These are phyloP conservation scores for Agrilus cyanescens DNA, from an alignment of 2,888 invertebrate species.

Conservation along the genomic window DNA sequence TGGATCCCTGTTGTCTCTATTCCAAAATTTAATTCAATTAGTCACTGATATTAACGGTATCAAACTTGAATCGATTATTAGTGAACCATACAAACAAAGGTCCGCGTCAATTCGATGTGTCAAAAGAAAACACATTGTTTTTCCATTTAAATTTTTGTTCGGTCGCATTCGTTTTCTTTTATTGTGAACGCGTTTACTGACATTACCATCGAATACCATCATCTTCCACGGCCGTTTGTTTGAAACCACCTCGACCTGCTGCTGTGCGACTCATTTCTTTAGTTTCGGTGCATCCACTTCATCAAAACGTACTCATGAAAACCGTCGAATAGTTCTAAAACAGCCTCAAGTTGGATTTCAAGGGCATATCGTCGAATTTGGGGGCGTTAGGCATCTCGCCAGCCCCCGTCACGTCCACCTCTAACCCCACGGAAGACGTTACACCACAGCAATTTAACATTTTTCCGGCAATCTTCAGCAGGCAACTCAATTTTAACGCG, in stretches of 20 bases:
- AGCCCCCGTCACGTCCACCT: conserved; percentile 36
- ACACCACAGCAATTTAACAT: conserved; percentile 78
- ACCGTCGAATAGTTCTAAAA: conserved; percentile 6
- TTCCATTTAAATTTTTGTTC: too few species aligned
- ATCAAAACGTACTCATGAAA: not conserved
- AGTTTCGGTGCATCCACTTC: not conserved
- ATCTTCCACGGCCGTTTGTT: too few species aligned
- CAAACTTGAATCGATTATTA: conserved; percentile 34
- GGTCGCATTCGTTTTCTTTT: too few species aligned
- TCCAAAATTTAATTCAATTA: conserved; percentile 38
- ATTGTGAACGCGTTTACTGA: too few species aligned
- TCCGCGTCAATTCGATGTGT: too few species aligned
- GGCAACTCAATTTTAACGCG: conserved; percentile 71
- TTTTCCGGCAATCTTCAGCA: conserved; percentile 82
- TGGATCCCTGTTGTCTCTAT: conserved; percentile 35
- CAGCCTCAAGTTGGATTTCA: conserved; percentile 77
- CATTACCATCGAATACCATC: too few species aligned
- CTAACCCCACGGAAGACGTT: conserved; percentile 39
- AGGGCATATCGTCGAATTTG: conserved; percentile 58
- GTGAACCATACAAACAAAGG: conserved; percentile 15
- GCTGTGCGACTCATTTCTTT: too few species aligned
- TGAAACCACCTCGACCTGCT: too few species aligned
- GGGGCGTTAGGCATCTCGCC: conserved; percentile 48
- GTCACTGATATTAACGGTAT: conserved; percentile 40
- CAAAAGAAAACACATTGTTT: too few species aligned